Conservation (phyloP, 1,140 invertebrate genomes). For the Hestina assimilis region DNA sequence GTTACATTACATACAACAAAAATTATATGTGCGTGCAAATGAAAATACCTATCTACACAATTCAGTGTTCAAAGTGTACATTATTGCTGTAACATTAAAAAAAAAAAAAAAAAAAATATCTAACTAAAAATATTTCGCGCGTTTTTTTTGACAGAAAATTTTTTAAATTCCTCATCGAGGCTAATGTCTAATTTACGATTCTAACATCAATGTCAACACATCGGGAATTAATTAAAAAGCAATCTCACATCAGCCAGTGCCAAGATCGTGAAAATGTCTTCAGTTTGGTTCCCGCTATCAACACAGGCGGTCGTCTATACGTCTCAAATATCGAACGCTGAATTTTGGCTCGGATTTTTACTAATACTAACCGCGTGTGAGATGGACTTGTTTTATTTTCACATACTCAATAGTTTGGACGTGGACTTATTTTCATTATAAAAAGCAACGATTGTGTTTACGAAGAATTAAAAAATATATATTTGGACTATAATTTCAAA, state of each 20-base stretch:
- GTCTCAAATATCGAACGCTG: conserved; percentile 59
- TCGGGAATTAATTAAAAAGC: conserved; percentile 23
- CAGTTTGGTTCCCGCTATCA: conserved; percentile 57
- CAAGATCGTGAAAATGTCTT: conserved; percentile 32
- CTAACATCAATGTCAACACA: conserved; percentile 1
- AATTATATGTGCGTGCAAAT: too few relatives aligned
- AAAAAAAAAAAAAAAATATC: background rate
- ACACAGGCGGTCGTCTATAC: conserved; percentile 42
- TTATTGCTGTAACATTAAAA: too few relatives aligned
- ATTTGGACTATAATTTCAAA: too few relatives aligned
- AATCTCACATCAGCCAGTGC: conserved; percentile 24
- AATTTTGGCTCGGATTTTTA: conserved; percentile 71
- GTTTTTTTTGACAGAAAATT: background rate
- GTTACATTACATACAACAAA: background rate
- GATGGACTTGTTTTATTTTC: conserved; percentile 73
- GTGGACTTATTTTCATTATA: conserved; percentile 29
- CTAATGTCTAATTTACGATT: too few relatives aligned
- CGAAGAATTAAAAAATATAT: too few relatives aligned
- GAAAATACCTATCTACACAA: too few relatives aligned
- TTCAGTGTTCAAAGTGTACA: too few relatives aligned
- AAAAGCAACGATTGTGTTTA: too few relatives aligned
- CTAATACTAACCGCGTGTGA: conserved; percentile 73
- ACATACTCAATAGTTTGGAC: conserved; percentile 49
- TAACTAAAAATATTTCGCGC: background rate
- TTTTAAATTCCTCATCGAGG: too few relatives aligned